Evolutionary conservation across 1,140 invertebrate genomes (phyloP).

Genomic region (Hyles vespertilio): DNA sequence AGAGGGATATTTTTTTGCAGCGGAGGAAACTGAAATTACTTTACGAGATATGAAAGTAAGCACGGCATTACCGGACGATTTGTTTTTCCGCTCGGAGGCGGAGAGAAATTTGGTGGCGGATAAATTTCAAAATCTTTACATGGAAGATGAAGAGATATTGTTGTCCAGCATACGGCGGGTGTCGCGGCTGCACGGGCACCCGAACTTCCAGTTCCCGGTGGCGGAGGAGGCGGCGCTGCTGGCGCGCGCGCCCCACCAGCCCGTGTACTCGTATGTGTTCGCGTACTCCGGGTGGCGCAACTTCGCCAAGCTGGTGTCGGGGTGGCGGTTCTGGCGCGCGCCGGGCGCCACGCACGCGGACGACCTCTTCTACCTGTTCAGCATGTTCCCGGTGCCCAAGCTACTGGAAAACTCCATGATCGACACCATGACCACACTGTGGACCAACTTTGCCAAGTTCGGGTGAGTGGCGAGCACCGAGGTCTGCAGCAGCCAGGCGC

Average conservation of each 20-base stretch:
- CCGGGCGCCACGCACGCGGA: slow-evolving; percentile 7
- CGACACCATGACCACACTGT: slow-evolving; percentile 12
- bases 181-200: slow-evolving; percentile 4
- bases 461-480: slow-evolving; percentile 10
- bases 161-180: neutral
- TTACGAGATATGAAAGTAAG: neutral
- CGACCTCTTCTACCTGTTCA: slow-evolving; percentile 10
- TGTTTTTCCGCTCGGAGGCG: neutral
- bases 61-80: neutral
- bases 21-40: neutral
- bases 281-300: slow-evolving; percentile 13
- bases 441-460: slow-evolving; percentile 23
- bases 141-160: neutral
- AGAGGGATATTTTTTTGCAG: slow-evolving; percentile 18
- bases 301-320: slow-evolving; percentile 4
- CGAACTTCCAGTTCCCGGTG: slow-evolving; percentile 5
- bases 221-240: slow-evolving; percentile 5
- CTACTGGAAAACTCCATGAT: slow-evolving; percentile 15
- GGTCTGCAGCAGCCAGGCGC: no score
- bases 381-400: slow-evolving; percentile 5
- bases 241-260: neutral
- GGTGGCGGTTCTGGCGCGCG: neutral
- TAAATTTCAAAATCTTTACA: neutral
- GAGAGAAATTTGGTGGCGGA: neutral
- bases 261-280: slow-evolving; percentile 12